Percentiles rank a stretch among this genome's conserved stretches.
phyloP scores from a whole-genome alignment of 2,888 invertebrate genomes.

The Pinctada fucata region DNA sequence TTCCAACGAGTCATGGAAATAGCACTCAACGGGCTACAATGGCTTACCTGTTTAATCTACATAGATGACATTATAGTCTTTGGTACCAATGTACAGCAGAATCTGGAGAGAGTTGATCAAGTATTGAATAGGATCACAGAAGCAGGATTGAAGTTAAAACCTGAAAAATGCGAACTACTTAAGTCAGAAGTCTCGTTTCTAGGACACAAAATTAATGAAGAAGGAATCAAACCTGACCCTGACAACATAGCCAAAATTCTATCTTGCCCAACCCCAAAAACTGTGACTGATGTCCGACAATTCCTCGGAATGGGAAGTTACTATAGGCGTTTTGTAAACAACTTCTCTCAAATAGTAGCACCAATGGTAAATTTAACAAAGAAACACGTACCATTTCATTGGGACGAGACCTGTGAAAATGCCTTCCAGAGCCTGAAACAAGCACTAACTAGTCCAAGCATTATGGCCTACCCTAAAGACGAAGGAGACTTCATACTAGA shows the following conservation, averaged over 20 bases:
- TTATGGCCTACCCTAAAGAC: conserved; percentile 41
- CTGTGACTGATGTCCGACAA: conserved; percentile 31
- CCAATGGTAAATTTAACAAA: conserved; percentile 37
- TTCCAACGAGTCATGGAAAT: conserved; percentile 17
- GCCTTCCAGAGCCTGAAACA: conserved; percentile 40
- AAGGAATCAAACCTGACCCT: conserved; percentile 35
- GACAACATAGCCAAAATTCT: conserved; percentile 36
- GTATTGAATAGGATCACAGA: neutral
- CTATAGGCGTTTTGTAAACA: conserved; percentile 28
- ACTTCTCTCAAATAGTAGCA: conserved; percentile 34
- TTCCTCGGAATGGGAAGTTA: conserved; percentile 37
- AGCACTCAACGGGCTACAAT: conserved; percentile 10
- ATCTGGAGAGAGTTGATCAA: neutral
- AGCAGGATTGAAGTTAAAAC: conserved; percentile 8
- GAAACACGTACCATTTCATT: conserved; percentile 19
- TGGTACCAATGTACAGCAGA: conserved; percentile 2
- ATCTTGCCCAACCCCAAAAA: conserved; percentile 29
- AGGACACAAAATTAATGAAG: neutral
- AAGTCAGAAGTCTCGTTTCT: conserved; percentile 1
- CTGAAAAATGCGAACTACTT: conserved; percentile 7
- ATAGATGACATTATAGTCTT: conserved; percentile 18
- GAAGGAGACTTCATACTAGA: conserved; percentile 36
- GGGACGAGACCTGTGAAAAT: conserved; percentile 30
- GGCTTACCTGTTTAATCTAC: conserved; percentile 17
- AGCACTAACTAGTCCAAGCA: conserved; percentile 27